Base-by-base conservation (phyloP, 1,140 invertebrate species). In the Telenomus remus region DNA sequence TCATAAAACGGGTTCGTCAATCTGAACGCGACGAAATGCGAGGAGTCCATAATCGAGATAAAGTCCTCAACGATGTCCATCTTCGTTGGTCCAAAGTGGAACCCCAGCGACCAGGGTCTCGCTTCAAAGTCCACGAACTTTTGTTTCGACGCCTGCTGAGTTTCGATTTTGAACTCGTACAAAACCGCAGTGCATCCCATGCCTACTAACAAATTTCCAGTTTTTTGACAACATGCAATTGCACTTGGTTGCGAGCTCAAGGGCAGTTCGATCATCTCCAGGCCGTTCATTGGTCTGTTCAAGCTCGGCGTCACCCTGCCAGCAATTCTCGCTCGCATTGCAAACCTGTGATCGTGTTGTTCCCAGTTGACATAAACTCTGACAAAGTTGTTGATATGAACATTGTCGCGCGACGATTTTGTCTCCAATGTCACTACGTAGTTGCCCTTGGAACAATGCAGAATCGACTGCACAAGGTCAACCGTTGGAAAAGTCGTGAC, bases 201-300 rank as follows among this genome's bases (percentile, higher is more conserved):
- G 4, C 89, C 88, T 16, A 93, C 89, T 13, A 92, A 78, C 9
- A 93, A 76, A 73, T 92, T 92, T 0, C 92, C 92, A 6, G 91
- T 87, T 56, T 89, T 89, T 80, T 92, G 91, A 68, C 92, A 93
- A 64, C 91, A 91, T 8, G 90, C 89, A 19, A 93, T 89, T 39
- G 82, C 83, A n/a, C 89, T 88, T 0, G 91, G 91, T 44, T 86
- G 90, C 75, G 78, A 76, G 37, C 86, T 89, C 0, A 92, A 79
- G 1, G 92, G 92, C 14, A 93, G 82, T 76, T 93, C 92, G 61
- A 93, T 91, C 91, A 93, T 93, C 79, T 93, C 92, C 35, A 93
- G 81, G 74, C 87, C 86, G 59, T 89, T 87, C 50, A 89, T 73
- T n/a, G 90, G 89, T 50, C 91, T 86, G 63, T 89, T 91, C 47